These are phyloP conservation scores for Drosophila rufa DNA, from an alignment of 1,140 invertebrate species.

Conservation along the genomic window DNA sequence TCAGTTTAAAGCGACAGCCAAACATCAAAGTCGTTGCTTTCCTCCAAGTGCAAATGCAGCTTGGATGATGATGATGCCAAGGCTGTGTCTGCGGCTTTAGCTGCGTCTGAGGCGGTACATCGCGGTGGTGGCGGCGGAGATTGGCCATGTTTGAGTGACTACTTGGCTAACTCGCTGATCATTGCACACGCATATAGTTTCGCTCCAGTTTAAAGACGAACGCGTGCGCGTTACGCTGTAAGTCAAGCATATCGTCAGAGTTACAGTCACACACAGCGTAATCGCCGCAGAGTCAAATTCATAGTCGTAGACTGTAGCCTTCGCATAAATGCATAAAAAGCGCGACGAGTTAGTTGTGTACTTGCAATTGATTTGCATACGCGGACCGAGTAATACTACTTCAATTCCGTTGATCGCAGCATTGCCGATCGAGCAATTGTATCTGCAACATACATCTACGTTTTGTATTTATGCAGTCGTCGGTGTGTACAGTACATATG, in stretches of 20 bases:
- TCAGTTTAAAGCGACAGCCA: conserved; percentile 21
- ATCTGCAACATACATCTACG: conserved; percentile 20
- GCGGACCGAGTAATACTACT: conserved; percentile 19
- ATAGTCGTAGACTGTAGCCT: conserved; percentile 16
- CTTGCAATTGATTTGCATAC: conserved; percentile 71
- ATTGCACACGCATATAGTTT: conserved; percentile 14
- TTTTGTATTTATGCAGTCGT: conserved; percentile 57
- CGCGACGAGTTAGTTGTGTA: conserved; percentile 52
- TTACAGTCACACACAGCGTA: conserved; percentile 15
- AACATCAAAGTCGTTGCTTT: conserved; percentile 45
- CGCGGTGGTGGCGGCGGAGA: conserved; percentile 4
- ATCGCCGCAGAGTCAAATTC: conserved; percentile 27
- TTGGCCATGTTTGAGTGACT: conserved; percentile 69
- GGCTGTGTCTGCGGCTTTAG: conserved; percentile 20
- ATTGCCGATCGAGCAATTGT: conserved; percentile 28
- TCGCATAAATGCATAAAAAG: conserved; percentile 72
- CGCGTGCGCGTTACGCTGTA: conserved; percentile 40
- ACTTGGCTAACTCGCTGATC: conserved; percentile 53
- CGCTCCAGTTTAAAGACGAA: conserved; percentile 37
- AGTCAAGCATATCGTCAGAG: conserved; percentile 30
- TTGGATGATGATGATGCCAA: conserved; percentile 19
- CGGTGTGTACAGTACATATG: conserved; percentile 10
- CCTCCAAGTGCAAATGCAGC: conserved; percentile 48
- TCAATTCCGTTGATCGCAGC: conserved; percentile 26
- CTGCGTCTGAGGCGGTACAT: background rate